Percentiles rank a stretch among this genome's conserved stretches.
Evolutionary conservation across 2,888 invertebrate genomes (phyloP).

Genomic region (Chymomyza procnemis): DNA sequence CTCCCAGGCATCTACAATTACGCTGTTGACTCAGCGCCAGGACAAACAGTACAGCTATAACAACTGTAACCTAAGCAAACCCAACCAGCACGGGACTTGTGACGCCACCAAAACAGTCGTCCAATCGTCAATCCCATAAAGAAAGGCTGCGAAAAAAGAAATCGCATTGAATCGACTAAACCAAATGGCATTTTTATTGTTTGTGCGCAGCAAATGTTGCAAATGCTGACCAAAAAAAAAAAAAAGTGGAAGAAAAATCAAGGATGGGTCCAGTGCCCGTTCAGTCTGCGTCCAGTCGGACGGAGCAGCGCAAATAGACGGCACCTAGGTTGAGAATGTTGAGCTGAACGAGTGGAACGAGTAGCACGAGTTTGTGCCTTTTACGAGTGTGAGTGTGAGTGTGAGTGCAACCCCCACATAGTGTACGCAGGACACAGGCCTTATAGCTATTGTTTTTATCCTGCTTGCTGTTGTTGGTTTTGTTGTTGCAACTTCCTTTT

Average conservation of each 20-base stretch:
- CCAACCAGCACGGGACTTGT: neutral
- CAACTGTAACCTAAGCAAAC: neutral
- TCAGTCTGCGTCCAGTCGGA: slow-evolving; percentile 7
- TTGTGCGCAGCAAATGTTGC: slow-evolving; percentile 61
- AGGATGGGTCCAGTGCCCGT: slow-evolving; percentile 31
- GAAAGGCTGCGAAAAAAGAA: slow-evolving; percentile 4
- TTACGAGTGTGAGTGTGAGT: slow-evolving; percentile 17
- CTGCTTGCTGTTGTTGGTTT: too few species aligned
- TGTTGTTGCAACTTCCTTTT: slow-evolving; percentile 68
- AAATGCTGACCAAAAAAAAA: slow-evolving; percentile 61
- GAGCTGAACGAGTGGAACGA: slow-evolving; percentile 28
- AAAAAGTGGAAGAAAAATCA: too few species aligned
- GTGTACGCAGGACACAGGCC: slow-evolving; percentile 53
- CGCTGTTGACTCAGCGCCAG: slow-evolving; percentile 47
- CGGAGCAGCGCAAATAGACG: slow-evolving; percentile 59
- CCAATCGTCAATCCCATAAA: neutral
- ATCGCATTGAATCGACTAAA: neutral
- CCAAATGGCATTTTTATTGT: slow-evolving; percentile 24
- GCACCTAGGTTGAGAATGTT: slow-evolving; percentile 15
- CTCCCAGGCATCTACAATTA: slow-evolving; percentile 57
- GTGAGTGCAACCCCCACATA: slow-evolving; percentile 63
- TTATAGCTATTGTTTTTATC: too few species aligned
- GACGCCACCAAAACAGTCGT: neutral
- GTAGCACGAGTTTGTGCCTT: slow-evolving; percentile 26
- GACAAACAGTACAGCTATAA: neutral